A percentile compares a stretch with the other conserved stretches of the same genome.
These are phyloP conservation scores for Alosa sapidissima DNA, from an alignment of 2,797 vertebrate species.

Conservation along the genomic window DNA sequence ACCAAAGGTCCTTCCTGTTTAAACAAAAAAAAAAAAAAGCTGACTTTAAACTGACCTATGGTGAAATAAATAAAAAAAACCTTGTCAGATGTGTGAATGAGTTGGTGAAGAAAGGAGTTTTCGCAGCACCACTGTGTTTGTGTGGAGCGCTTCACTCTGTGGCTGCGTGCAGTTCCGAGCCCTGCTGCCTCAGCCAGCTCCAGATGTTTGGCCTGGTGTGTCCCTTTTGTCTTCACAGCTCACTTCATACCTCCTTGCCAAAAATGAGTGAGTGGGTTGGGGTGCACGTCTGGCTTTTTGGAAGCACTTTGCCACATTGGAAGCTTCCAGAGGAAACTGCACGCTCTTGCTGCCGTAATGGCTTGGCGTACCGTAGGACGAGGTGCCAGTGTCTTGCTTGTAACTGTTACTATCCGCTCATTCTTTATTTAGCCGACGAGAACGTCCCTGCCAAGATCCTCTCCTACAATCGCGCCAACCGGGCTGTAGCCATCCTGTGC, in stretches of 20 bases:
- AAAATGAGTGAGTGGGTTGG: not conserved
- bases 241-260: not conserved
- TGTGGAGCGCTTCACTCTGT: not conserved
- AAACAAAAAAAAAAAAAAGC: not conserved
- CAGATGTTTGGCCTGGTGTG: slow-evolving; percentile 13
- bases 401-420: slow-evolving; percentile 21
- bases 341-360: not conserved
- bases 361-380: slow-evolving; percentile 1
- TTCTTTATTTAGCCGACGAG: slow-evolving; percentile 78
- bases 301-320: slow-evolving; percentile 17
- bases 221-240: slow-evolving; percentile 21
- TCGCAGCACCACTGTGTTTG: not conserved
- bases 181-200: slow-evolving; percentile 25
- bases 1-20: not conserved
- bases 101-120: not conserved
- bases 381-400: slow-evolving; percentile 24
- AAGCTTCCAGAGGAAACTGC: slow-evolving; percentile 1
- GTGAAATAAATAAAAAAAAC: not conserved
- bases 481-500: slow-evolving; percentile 96
- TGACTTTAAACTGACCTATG: too few species aligned
- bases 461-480: slow-evolving; percentile 97
- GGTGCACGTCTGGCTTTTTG: slow-evolving; percentile 1
- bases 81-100: not conserved
- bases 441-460: slow-evolving; percentile 95
- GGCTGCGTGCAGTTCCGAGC: not conserved